Evolutionary conservation across 2,113 vertebrate species (phyloP), one percentile per base, ranked within the genome.

Genomic region (Anolis sagrei): DNA sequence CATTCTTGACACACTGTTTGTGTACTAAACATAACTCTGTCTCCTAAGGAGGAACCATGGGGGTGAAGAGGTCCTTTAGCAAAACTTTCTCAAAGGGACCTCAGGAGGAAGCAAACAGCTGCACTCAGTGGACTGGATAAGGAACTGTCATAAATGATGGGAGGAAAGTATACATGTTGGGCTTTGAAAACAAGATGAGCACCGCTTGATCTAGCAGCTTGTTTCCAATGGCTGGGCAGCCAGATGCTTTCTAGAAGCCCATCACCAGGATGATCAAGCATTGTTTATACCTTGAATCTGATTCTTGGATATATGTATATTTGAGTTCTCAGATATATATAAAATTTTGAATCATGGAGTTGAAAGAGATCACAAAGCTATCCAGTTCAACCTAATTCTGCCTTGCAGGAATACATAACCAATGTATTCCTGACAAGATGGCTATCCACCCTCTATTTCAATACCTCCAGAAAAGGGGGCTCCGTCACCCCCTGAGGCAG

Each of bases 21-120:
- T 87, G 88, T 51, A 82, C 88, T 94, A 90, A 92, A 89, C 89
- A 90, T 84, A 86, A 91, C 82, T 85, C 89, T 89, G 90, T 90
- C 89, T 86, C 93, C 92, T 92, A 85, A 23, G 36, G 92, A 25
- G 64, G 54, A 91, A 92, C 88, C 76, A 81, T 29, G 70, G 4
- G 77, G 91, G 92, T 91, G 89, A 92, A 89, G 91, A 92, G 93
- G 92, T 94, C 92, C 0, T 51, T 51, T 62, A 91, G 83, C 92
- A 90, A 89, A 91, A 89, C 82, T 86, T 86, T 86, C 85, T 82
- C 89, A 76, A 90, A 92, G 89, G 91, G 88, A 89, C 82, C 86
- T 70, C 76, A 68, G 79, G 86, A 73, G 14, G 76, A 79, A 89
- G 76, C 19, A 89, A 3, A 18, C 72, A 91, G 86, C 86, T 86